Evolutionary conservation across 2,888 invertebrate species (phyloP).

Genomic region (Lycia hirtaria): DNA sequence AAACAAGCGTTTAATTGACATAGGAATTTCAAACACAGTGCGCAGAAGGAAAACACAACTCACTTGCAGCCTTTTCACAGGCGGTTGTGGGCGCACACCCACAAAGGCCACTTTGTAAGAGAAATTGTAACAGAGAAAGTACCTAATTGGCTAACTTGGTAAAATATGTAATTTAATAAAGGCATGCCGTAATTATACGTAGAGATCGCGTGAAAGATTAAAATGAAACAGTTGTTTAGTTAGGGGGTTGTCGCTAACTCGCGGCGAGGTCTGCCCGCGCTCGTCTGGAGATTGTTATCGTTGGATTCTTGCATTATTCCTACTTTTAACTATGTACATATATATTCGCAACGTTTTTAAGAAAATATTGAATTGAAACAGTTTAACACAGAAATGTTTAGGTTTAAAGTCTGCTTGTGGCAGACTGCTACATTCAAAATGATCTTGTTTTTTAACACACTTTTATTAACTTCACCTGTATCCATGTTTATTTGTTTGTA

Average conservation of each 20-base stretch:
- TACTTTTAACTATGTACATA: neutral
- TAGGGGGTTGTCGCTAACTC: slow-evolving; percentile 25
- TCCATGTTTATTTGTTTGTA: no score
- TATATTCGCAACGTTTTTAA: neutral
- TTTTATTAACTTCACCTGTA: no score
- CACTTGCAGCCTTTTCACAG: slow-evolving; percentile 50
- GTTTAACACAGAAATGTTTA: no score
- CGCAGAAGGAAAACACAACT: slow-evolving; percentile 69
- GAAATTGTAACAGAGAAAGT: slow-evolving; percentile 34
- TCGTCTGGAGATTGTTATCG: slow-evolving; percentile 28
- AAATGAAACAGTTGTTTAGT: slow-evolving; percentile 30
- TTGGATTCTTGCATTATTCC: slow-evolving; percentile 14
- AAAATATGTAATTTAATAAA: slow-evolving; percentile 35
- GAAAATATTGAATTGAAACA: neutral
- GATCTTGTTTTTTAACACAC: no score
- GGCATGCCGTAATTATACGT: slow-evolving; percentile 29
- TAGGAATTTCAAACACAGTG: slow-evolving; percentile 74
- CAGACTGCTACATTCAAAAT: no score
- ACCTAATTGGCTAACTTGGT: slow-evolving; percentile 34
- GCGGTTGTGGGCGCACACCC: slow-evolving; percentile 38
- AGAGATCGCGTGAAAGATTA: slow-evolving; percentile 33
- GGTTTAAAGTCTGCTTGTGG: no score
- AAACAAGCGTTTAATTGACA: slow-evolving; percentile 78
- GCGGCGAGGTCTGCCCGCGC: slow-evolving; percentile 6
- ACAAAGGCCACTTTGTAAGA: slow-evolving; percentile 45